phyloP scores from a whole-genome alignment of 2,888 invertebrate species.

The Carterocephalus palaemon region DNA sequence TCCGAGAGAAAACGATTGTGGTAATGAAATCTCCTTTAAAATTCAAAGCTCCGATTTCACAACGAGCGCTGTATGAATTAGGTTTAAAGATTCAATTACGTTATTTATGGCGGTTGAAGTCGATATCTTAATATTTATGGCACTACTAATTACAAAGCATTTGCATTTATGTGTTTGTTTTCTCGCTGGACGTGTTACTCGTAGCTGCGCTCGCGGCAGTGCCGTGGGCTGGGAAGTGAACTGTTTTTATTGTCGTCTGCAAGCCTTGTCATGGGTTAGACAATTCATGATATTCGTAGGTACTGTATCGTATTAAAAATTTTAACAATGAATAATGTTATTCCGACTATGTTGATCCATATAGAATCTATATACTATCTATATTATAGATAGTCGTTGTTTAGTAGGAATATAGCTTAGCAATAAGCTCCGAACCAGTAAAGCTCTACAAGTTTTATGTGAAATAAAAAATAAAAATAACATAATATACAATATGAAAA shows the following conservation, averaged over 20 bases:
- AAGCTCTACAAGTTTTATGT: too few relatives aligned
- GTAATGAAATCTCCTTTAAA: conserved; percentile 30
- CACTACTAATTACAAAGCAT: conserved; percentile 49
- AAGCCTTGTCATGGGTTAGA: too few relatives aligned
- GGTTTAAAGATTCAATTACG: conserved; percentile 47
- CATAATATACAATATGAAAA: too few relatives aligned
- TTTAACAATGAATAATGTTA: too few relatives aligned
- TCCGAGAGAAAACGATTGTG: conserved; percentile 17
- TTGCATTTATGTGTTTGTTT: conserved; percentile 43
- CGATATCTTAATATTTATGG: conserved; percentile 52
- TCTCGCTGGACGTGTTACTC: conserved; percentile 36
- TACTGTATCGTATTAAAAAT: too few relatives aligned
- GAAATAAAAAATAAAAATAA: too few relatives aligned
- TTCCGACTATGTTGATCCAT: too few relatives aligned
- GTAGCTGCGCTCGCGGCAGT: conserved; percentile 34
- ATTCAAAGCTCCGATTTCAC: conserved; percentile 46
- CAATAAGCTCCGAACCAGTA: too few relatives aligned
- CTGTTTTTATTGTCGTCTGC: background rate
- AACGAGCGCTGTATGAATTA: conserved; percentile 48
- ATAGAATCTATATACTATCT: too few relatives aligned
- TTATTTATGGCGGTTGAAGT: conserved; percentile 53
- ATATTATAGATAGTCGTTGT: too few relatives aligned
- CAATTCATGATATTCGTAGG: too few relatives aligned
- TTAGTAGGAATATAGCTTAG: too few relatives aligned
- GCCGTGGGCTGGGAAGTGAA: conserved; percentile 12